Evolutionary conservation across 2,888 invertebrate genomes (phyloP), one percentile per base, ranked within the genome.

Genomic region (Platynereis dumerilii): DNA sequence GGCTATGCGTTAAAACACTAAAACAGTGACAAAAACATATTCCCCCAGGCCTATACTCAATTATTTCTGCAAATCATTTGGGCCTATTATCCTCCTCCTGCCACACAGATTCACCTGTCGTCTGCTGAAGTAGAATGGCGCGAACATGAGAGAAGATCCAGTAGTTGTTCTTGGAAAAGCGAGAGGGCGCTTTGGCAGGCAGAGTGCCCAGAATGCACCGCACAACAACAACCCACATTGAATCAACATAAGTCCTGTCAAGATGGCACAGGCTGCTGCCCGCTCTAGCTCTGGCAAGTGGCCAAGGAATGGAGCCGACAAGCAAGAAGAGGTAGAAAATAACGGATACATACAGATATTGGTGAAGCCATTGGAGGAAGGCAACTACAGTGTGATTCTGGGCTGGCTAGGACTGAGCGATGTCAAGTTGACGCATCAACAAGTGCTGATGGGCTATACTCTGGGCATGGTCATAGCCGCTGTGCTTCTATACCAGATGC

Each of bases 281-380:
- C 73, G 80, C 60, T 72, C 72, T 65, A 73, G 76, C 26, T 63
- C 72, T 56, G 71, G 78, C 34, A 75, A 77, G 69, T 78, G 78
- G 65, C 77, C 79, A 20, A 78, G 75, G 72, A 78, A 77, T 66
- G 80, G 76, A 57, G 72, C 72, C 55, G 74, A 77, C 69, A 78
- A 80, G 20, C 79, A 78, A 15, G 78, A 78, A 48, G 79, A 79
- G 28, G 65, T 74, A 24, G 94, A 94, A 82, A 91, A 91, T 60
- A 92, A 92, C n/a, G 88, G 94, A 52, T 92, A 94, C 77, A 90
- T 94, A 2, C 78, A 80, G 70, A 75, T 80, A 60, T 71, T 80
- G 52, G 78, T 80, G 60, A 80, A 79, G 69, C 80, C 80, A 10
- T 67, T 80, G 60, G 80, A 80, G 52, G 77, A 77, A 66, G 78